Evolutionary conservation across 2,113 vertebrate genomes (phyloP).

Genomic region (Globicephala melas): DNA sequence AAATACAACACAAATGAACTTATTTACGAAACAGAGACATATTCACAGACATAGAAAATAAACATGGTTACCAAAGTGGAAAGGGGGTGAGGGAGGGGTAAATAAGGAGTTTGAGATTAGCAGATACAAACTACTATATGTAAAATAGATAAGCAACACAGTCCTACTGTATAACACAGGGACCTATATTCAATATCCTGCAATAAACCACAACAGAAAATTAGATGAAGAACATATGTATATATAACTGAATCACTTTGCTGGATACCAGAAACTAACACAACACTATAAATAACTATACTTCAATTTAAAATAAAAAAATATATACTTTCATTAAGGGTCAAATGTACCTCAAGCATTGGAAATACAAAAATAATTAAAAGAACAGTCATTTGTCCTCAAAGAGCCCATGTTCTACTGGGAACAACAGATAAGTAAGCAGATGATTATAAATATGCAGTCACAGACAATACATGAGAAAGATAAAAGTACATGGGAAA

Average conservation of each 20-base stretch:
- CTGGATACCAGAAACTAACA: neutral
- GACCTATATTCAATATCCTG: neutral
- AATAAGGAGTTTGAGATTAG: no score
- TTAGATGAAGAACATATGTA: neutral
- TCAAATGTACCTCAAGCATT: neutral
- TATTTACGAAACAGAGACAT: no score
- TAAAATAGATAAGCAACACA: neutral
- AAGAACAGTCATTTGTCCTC: neutral
- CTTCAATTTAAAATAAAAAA: neutral
- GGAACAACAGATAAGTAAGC: neutral
- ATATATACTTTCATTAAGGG: neutral
- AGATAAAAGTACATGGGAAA: neutral
- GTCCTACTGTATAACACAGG: neutral
- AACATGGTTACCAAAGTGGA: no score
- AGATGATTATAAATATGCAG: neutral
- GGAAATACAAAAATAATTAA: conserved; percentile 23
- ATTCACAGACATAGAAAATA: no score
- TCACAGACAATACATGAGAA: neutral
- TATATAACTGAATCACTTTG: neutral
- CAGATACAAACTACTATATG: neutral
- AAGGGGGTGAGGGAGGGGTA: no score
- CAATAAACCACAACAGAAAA: neutral
- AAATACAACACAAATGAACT: no score
- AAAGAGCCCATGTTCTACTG: neutral
- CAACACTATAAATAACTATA: neutral